Conservation (phyloP, 1,140 invertebrate genomes). For the Brachionus koreanus region DNA sequence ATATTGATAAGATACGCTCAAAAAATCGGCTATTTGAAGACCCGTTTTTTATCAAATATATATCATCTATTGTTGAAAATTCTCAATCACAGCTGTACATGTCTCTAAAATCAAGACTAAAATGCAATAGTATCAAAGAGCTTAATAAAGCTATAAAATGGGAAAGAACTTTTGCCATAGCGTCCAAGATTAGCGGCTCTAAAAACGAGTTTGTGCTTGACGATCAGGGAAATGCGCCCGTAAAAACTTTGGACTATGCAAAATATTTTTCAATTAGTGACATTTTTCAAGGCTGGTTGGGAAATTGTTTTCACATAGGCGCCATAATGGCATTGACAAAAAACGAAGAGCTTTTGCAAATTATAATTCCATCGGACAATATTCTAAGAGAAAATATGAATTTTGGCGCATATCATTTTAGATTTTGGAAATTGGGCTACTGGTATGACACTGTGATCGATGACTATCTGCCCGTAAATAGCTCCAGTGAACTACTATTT, state of each 20-base stretch:
- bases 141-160: constrained; percentile 35
- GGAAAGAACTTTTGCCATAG: constrained; percentile 29
- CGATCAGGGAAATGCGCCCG: neutral
- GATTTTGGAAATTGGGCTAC: constrained; percentile 40
- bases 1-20: neutral
- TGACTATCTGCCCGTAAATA: constrained; percentile 45
- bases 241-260: neutral
- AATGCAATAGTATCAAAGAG: neutral
- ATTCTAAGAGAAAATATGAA: constrained; percentile 22
- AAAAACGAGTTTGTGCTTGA: constrained; percentile 42
- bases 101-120: constrained; percentile 24
- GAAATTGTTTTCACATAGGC: constrained; percentile 42
- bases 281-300: constrained; percentile 25
- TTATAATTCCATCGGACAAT: constrained; percentile 27
- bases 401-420: constrained; percentile 38
- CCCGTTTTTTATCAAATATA: constrained; percentile 26
- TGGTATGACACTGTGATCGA: constrained; percentile 39
- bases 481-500: constrained; percentile 49
- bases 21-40: constrained; percentile 24
- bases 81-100: constrained; percentile 31
- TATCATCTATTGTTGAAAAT: constrained; percentile 35
- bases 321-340: constrained; percentile 42
- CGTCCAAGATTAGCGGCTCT: neutral
- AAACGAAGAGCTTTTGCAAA: constrained; percentile 6
- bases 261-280: constrained; percentile 16